Evolutionary conservation across 2,888 invertebrate species (phyloP), one percentile per base, ranked within the genome.

Genomic region (Noctua fimbriata): DNA sequence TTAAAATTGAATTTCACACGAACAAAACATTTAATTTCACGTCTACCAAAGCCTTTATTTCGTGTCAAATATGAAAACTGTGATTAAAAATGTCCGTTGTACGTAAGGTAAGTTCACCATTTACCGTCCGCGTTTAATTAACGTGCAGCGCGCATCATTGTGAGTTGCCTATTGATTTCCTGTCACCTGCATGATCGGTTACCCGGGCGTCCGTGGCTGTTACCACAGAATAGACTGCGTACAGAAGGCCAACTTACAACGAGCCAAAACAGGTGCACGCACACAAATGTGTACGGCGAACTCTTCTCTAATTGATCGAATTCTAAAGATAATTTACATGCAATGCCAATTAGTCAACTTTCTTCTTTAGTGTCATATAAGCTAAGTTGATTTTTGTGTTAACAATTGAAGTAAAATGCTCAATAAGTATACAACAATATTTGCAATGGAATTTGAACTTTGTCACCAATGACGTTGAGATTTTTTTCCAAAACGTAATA

Each of bases 101-200:
- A 32, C 36, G 73, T 66, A 80, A 75, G 73, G 81, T 81, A 66
- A 76, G 70, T 78, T 73, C 80, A 47, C 60, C 69, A 79, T 76
- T 87, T 89, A 88, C 75, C 69, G 81, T 75, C 76, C 77, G 18
- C 65, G 77, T 83, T 86, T 86, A 88, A 89, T 88, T 85, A 85
- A 76, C 77, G 81, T 83, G 72, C 73, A 82, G 73, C 60, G 49
- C 47, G 67, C 78, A 80, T 89, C 85, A 86, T 78, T 80, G 76
- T 79, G 78, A 81, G 81, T 75, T 44, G 78, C 66, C 83, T 87
- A 91, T 91, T 89, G 90, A 91, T 91, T 91, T 86, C 73, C 91
- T 90, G 91, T 90, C 91, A 87, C 65, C 74, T 75, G 77, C 91
- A 91, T 87, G 88, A 90, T 89, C 87, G 78, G 87, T 88, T 85